Base-by-base conservation (phyloP, 2,888 invertebrate genomes). In the Rapana venosa region DNA sequence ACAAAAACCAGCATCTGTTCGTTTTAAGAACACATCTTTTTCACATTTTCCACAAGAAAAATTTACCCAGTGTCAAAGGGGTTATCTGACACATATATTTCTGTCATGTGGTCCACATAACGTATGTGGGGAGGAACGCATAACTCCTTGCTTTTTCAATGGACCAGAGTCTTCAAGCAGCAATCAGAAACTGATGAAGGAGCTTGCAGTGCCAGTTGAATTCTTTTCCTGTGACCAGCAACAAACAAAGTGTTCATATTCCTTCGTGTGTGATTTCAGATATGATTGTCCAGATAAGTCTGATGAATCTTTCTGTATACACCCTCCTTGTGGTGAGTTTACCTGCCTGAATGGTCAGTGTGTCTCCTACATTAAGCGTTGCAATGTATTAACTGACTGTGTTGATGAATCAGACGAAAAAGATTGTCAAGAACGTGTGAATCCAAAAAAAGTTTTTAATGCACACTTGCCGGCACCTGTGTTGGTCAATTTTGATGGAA, bases 271-370 rank as follows among this genome's bases (percentile, higher is more conserved):
- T 81, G 81, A 81, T 22, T 81, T 81, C 36, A 81, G 6, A 81
- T 5, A 4, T 36, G 81, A 81, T 6, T 81, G 81, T 81, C 35
- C 22, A 22, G 36, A 81, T 70, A 17, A 11, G 15, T 17, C 15
- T 81, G 81, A 81, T 81, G 81, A 81, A 81, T 81, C 36, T 17
- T 81, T 81, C 81, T 81, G 81, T 36, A n/a, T 36, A 20, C 81
- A 36, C 36, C 81, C 81, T 36, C 81, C 22, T 35, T 81, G 81
- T 81, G 35, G 35, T 8, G 17, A 4, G 13, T 81, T 81, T n/a
- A 36, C 36, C 0, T 81, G 81, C 20, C 0, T 20, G 22, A 81
- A 35, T 36, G 81, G 81, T 1, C 20, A 81, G 36, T 81, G 81
- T 81, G 36, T 81, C 1, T 81, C 81, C 17, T 36, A 36, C 8